These are phyloP conservation scores for Acestrorhynchus altus DNA, from an alignment of 2,797 vertebrate genomes.

Conservation along the genomic window DNA sequence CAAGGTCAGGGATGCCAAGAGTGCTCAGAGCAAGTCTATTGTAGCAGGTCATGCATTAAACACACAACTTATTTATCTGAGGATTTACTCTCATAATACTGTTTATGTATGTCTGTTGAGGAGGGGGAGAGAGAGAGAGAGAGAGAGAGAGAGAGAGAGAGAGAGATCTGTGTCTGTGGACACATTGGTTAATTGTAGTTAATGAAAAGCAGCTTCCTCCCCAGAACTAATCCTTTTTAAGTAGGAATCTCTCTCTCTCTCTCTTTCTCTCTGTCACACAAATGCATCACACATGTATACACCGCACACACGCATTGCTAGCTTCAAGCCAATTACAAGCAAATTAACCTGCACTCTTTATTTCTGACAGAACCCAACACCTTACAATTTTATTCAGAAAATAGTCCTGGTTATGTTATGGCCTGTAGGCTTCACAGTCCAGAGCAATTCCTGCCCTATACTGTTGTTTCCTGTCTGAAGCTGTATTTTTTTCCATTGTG, in stretches of 20 bases:
- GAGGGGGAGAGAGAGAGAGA: background rate
- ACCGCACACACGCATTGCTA: background rate
- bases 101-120: background rate
- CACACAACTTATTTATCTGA: conserved; percentile 1
- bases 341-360: conserved; percentile 9
- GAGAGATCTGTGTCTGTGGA: conserved; percentile 21
- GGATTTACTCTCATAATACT: conserved; percentile 10
- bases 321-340: conserved; percentile 8
- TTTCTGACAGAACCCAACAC: background rate
- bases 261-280: background rate
- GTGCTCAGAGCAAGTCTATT: background rate
- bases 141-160: background rate
- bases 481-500: background rate
- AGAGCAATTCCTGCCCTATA: background rate
- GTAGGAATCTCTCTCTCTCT: background rate
- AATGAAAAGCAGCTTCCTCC: conserved; percentile 20
- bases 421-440: conserved; percentile 2
- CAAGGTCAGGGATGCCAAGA: conserved; percentile 20
- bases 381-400: background rate
- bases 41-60: conserved; percentile 26
- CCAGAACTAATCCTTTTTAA: conserved; percentile 25
- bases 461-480: background rate
- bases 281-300: background rate
- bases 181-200: conserved; percentile 33
- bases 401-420: background rate